Conservation (phyloP, 2,113 vertebrate species). For the Oophaga pumilio region DNA sequence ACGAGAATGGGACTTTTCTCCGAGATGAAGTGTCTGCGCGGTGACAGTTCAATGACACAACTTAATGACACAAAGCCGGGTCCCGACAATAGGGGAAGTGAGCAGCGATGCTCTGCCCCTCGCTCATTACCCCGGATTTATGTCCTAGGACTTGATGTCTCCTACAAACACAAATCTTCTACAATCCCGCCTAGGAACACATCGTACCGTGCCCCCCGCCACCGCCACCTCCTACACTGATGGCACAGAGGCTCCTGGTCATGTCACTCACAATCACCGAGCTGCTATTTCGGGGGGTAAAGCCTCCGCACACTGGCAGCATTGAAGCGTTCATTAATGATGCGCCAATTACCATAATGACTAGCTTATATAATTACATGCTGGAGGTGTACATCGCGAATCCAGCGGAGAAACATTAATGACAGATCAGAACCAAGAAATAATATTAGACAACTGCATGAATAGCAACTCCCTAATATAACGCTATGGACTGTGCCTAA, state of each 20-base stretch:
- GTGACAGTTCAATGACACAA: neutral
- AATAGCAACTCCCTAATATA: neutral
- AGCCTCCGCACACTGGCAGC: neutral
- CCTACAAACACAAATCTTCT: constrained; percentile 8
- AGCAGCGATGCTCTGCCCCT: neutral
- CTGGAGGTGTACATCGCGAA: neutral
- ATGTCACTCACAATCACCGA: neutral
- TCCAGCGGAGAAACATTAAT: neutral
- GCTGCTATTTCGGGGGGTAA: constrained; percentile 28
- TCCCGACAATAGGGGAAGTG: neutral
- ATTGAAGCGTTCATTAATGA: constrained; percentile 28
- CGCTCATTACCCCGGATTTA: constrained; percentile 35
- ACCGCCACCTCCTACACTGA: neutral
- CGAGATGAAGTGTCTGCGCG: neutral
- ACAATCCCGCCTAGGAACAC: neutral
- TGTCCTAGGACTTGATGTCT: constrained; percentile 11
- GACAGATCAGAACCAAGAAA: neutral
- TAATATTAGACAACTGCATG: neutral
- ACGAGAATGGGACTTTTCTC: neutral
- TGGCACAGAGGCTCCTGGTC: neutral
- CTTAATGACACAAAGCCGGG: constrained; percentile 20
- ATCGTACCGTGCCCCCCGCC: neutral
- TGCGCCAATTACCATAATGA: constrained; percentile 31
- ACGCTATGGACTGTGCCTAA: neutral
- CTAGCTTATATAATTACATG: constrained; percentile 31